Percentiles rank a stretch among this genome's conserved stretches.
Conservation (phyloP, 2,888 invertebrate genomes). For the Tineola bisselliella region DNA sequence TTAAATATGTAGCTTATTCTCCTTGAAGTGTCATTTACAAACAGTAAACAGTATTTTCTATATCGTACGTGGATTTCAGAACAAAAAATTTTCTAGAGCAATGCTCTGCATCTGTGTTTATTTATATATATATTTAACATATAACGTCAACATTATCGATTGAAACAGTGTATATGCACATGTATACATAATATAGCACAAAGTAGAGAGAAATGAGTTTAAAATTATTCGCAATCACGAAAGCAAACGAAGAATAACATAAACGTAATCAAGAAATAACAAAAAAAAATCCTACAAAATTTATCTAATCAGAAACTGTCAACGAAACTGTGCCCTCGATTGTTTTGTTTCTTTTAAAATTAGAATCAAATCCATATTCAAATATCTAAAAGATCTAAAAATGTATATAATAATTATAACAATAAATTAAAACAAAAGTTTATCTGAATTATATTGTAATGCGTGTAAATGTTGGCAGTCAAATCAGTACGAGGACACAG, state of each 20-base stretch:
- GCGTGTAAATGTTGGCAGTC: conserved; percentile 14
- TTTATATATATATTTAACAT: too few relatives aligned
- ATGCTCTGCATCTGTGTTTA: too few relatives aligned
- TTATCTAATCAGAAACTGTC: background rate
- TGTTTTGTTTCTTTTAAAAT: background rate
- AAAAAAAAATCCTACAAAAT: background rate
- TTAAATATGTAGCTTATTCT: too few relatives aligned
- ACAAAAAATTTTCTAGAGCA: too few relatives aligned
- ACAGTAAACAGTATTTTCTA: too few relatives aligned
- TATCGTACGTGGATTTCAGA: too few relatives aligned
- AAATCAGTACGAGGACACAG: conserved; percentile 23
- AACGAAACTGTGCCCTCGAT: background rate
- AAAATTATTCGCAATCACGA: background rate
- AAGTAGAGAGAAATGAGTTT: background rate
- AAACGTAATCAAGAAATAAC: background rate
- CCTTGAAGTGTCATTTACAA: too few relatives aligned
- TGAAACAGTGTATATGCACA: background rate
- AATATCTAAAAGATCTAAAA: too few relatives aligned
- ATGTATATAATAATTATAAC: too few relatives aligned
- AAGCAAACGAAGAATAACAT: background rate
- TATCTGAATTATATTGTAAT: too few relatives aligned
- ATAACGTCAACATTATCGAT: too few relatives aligned
- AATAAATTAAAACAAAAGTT: too few relatives aligned
- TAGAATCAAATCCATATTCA: background rate
- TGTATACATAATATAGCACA: background rate